Evolutionary conservation across 2,888 invertebrate species (phyloP).

Genomic region (Toxonevra muliebris): DNA sequence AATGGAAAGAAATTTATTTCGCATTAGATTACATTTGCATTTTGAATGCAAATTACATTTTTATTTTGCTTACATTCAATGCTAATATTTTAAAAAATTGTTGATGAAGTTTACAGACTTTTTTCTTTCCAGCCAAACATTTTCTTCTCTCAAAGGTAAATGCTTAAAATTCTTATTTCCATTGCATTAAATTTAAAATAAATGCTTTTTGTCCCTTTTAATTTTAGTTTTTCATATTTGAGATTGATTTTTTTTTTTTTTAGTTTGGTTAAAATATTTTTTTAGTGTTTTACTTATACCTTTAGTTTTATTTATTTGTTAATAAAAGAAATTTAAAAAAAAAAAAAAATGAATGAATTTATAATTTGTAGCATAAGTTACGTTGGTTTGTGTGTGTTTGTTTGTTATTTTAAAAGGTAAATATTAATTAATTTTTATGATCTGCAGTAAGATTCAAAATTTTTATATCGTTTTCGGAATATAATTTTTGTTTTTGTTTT

Average conservation of each 20-base stretch:
- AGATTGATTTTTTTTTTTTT: not conserved
- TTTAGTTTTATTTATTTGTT: not conserved
- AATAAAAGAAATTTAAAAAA: not conserved
- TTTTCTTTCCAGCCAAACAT: not conserved
- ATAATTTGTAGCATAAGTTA: not conserved
- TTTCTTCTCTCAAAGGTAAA: not conserved
- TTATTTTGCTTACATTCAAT: too few relatives aligned
- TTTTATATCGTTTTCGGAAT: too few relatives aligned
- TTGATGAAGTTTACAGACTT: too few relatives aligned
- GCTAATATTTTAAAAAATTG: too few relatives aligned
- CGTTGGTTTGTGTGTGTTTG: not conserved
- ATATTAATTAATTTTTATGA: not conserved
- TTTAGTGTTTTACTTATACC: slow-evolving; percentile 12
- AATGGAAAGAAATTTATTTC: too few relatives aligned
- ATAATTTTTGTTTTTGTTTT: too few relatives aligned
- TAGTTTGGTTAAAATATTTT: slow-evolving; percentile 27
- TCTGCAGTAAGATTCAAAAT: too few relatives aligned
- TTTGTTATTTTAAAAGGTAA: not conserved
- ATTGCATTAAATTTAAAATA: not conserved
- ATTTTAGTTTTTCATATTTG: too few relatives aligned
- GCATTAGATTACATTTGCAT: too few relatives aligned
- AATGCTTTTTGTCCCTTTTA: slow-evolving; percentile 1
- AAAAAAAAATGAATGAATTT: slow-evolving; percentile 13
- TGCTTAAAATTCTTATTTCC: not conserved
- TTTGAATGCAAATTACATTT: too few relatives aligned